These are phyloP conservation scores for Drosophila atripex DNA, from an alignment of 2,888 invertebrate genomes.

Conservation along the genomic window DNA sequence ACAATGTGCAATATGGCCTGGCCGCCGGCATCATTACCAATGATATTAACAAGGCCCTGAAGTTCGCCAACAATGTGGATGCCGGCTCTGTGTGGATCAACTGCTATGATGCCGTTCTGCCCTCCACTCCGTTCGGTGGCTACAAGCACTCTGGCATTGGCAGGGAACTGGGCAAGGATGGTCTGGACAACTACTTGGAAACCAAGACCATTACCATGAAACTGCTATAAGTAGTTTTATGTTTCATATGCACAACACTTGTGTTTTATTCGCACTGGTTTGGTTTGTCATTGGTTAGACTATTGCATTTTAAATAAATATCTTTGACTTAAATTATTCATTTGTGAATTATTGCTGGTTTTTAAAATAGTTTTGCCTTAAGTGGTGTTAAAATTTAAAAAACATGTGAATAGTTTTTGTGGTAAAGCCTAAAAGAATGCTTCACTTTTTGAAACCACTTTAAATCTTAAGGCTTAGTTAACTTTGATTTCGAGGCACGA, in stretches of 20 bases:
- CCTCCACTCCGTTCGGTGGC: slow-evolving; percentile 94
- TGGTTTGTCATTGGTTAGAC: slow-evolving; percentile 42
- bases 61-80: slow-evolving; percentile 89
- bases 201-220: slow-evolving; percentile 90
- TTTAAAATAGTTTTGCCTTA: not conserved
- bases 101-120: slow-evolving; percentile 84
- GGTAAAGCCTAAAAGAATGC: slow-evolving; percentile 23
- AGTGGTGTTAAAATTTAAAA: not conserved
- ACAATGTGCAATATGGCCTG: slow-evolving; percentile 91
- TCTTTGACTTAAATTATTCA: not conserved
- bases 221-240: slow-evolving; percentile 54
- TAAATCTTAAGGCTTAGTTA: slow-evolving; percentile 3
- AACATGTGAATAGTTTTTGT: not conserved
- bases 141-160: slow-evolving; percentile 94
- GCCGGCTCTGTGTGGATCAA: slow-evolving; percentile 92
- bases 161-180: slow-evolving; percentile 92
- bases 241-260: slow-evolving; percentile 21
- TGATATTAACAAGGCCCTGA: slow-evolving; percentile 90
- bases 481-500: slow-evolving; percentile 62
- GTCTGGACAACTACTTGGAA: slow-evolving; percentile 91
- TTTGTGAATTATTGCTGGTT: no score
- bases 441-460: not conserved
- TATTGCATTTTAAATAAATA: slow-evolving; percentile 48
- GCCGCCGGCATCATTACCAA: slow-evolving; percentile 93
- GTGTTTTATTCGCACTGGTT: slow-evolving; percentile 57